Evolutionary conservation across 2,797 vertebrate species (phyloP), one percentile per base, ranked within the genome.

Genomic region (Thamnophis elegans): DNA sequence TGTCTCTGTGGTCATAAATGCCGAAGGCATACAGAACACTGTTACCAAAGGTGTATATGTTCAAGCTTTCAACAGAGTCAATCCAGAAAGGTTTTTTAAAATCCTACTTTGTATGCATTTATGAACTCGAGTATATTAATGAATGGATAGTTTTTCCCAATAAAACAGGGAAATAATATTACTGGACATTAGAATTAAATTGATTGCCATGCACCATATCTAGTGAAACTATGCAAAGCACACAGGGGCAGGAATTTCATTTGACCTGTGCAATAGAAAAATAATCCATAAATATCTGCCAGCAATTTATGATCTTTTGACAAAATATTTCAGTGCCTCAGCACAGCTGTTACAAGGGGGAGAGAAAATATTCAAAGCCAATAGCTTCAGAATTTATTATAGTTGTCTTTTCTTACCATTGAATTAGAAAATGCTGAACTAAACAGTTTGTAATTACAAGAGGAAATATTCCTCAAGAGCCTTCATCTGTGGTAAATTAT

Each of bases 341-440:
- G 53, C 32, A 85, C 85, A 92, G 85, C 88, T 85, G 85, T 51
- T 92, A 36, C 51, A 65, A 36, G 87, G 28, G 32, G 28, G 56
- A 26, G 25, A 62, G 36, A 88, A 92, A 92, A n/a, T 87, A 25
- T 92, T 90, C 89, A 90, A 88, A 92, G 54, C 32, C 89, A 93
- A 90, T 47, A 92, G 91, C 65, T 62, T 47, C 32, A 85, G 25
- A 93, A 90, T 62, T 90, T 87, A 92, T 88, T 93, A 54, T 62
- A 60, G 62, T 78, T 88, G 18, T 90, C 82, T 88, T 90, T 88
- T 60, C 51, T 62, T 93, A 55, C 56, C 51, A 93, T 28, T 92
- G 47, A 88, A 88, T 90, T 90, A 78, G 65, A 88, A 93, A 93
- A 93, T 93, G 91, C 62, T 92, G 93, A 93, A 62, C 85, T 54